A percentile compares a stretch with the other conserved stretches of the same genome.
Evolutionary conservation across 2,113 vertebrate species (phyloP).

Genomic region (Eulemur rufifrons): DNA sequence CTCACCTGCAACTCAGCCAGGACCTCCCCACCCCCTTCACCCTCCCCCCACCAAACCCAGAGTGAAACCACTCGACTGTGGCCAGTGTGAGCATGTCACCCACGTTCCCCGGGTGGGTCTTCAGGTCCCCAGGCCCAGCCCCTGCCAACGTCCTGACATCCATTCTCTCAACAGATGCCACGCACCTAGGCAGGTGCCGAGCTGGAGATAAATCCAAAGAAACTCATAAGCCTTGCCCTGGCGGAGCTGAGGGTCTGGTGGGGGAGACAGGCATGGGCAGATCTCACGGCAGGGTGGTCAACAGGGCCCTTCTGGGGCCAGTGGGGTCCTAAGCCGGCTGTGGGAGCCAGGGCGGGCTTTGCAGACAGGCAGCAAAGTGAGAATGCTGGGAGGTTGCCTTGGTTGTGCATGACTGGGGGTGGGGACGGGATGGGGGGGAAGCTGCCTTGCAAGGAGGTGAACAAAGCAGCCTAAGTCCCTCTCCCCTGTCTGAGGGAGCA

Average conservation of each 20-base stretch:
- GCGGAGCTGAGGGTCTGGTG: not conserved
- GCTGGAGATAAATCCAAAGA: not conserved
- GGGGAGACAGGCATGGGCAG: not conserved
- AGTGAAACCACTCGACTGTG: not conserved
- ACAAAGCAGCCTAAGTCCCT: not conserved
- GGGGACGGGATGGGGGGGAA: not conserved
- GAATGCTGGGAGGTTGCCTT: not conserved
- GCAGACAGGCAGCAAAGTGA: not conserved
- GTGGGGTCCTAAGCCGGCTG: not conserved
- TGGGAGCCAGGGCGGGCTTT: not conserved
- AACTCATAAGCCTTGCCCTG: not conserved
- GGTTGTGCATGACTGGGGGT: not conserved
- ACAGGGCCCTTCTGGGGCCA: not conserved
- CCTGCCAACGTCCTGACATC: not conserved
- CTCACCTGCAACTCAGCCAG: not conserved
- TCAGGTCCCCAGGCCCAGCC: not conserved
- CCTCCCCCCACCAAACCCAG: not conserved
- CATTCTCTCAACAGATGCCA: not conserved
- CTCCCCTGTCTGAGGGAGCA: not conserved
- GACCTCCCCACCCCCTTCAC: too few species aligned
- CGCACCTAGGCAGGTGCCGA: not conserved
- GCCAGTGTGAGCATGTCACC: not conserved
- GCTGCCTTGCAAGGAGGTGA: not conserved
- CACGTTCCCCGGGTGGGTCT: rapidly evolving
- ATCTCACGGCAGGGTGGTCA: not conserved